Base-by-base conservation (phyloP, 2,113 vertebrate species). In the Oncorhynchus clarkii region DNA sequence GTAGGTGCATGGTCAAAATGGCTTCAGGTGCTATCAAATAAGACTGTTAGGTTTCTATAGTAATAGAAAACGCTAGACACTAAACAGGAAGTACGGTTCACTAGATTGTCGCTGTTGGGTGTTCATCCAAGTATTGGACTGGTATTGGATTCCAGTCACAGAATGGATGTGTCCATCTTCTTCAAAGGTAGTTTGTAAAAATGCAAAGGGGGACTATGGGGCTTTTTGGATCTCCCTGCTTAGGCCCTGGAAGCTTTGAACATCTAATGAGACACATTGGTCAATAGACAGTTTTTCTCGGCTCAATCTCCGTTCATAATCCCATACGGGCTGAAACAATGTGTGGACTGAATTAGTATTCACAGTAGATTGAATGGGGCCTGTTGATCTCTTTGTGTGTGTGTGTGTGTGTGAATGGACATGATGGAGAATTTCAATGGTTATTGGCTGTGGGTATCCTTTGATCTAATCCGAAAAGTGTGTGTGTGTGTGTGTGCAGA, bases 211-310 rank as follows among this genome's bases (percentile, higher is more conserved):
- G 22, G 7, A 68, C 34, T 39, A 4, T 11, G 39, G 67, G 31
- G 31, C 67, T 45, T 68, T 68, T 11, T 67, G 26, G 27, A 68
- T 26, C 14, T 22, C 31, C 67, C 20, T n/a, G 22, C 20, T 7
- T 12, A 11, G 67, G 18, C 34, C 31, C 29, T 16, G 29, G 31
- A 68, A 68, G 16, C 5, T 24, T 54, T 57, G 24, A 29, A 71
- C n/a, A 31, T 57, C 82, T 83, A 81, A 84, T 81, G 76, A 75
- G 29, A 79, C 81, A 70, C 13, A 26, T 64, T n/a, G 29, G 16
- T 68, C 67, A 39, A 39, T 34, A 39, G 7, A 20, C 3, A 4
- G 2, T 14, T 20, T 20, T 70, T 70, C 29, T 64, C 54, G 70
- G 79, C 73, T 75, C 74, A 67, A 12, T 72, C 54, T 60, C 77